Evolutionary conservation across 2,888 invertebrate genomes (phyloP), one percentile per base, ranked within the genome.

Genomic region (Dolichomitus sp.): DNA sequence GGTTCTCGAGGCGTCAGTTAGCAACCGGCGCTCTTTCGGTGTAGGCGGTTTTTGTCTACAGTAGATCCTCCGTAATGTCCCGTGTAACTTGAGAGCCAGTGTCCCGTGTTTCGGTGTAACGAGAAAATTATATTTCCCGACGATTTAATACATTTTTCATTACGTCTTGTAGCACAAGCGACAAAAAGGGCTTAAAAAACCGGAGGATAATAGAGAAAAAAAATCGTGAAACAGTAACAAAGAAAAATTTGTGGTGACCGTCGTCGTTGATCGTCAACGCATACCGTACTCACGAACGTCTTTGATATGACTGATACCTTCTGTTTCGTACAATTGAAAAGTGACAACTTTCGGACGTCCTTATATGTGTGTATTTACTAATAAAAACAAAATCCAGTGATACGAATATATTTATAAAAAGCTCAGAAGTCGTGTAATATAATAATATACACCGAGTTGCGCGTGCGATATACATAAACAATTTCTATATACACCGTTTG

Each of bases 1-100:
- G 82, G 85, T 87, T 87, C 86, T 86, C 84, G 84, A 88, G 87
- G 86, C 87, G 91, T 92, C 93, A 93, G 93, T 93, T 93, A 91
- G 93, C 92, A 93, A 93, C 93, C 93, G 93, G 93, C 92, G 87
- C 87, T 91, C 89, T 85, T 85, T 73, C 84, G 79, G 86, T 86
- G 80, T 79, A 85, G 88, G 84, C 83, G 87, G 68, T 65, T 81
- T 83, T 81, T 80, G 80, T 37, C 33, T 37, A 69, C 48, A 73
- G 37, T 63, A 70, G 63, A 23, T 57, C 23, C 66, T 74, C 54
- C 84, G 86, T 88, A 85, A 90, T 89, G 90, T 89, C 82, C 82
- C 88, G 88, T 88, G 89, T 89, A 86, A 89, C 88, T 83, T 87
- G 88, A 90, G 78, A 85, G 85, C 80, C 84, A 65, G 84, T 83